Evolutionary conservation across 2,888 invertebrate genomes (phyloP).

Genomic region (Epicampocera succincta): DNA sequence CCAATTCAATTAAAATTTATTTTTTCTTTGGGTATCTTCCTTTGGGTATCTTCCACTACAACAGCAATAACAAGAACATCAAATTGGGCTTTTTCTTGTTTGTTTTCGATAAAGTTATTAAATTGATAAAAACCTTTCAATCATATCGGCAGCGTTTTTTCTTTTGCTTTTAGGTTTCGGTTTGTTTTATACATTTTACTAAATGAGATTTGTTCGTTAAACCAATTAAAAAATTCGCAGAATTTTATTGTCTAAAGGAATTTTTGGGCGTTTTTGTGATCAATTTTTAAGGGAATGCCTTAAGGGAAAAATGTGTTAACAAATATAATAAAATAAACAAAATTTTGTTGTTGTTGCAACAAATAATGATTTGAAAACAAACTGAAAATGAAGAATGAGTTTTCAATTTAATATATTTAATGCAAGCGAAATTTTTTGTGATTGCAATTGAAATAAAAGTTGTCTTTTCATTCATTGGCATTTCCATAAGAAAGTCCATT

Average conservation of each 20-base stretch:
- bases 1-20: background rate
- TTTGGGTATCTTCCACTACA: background rate
- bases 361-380: no score
- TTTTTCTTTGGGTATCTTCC: background rate
- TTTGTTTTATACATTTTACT: background rate
- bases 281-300: constrained; percentile 17
- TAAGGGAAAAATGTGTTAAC: background rate
- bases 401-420: no score
- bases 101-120: constrained; percentile 63
- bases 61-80: background rate
- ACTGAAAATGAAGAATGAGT: no score
- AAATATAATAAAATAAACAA: no score
- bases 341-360: no score
- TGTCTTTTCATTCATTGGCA: no score
- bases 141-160: constrained; percentile 40
- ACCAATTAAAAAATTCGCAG: constrained; percentile 52
- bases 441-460: no score
- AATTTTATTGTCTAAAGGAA: constrained; percentile 5
- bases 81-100: background rate
- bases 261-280: background rate
- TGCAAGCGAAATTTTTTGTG: no score
- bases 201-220: constrained; percentile 5
- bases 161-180: background rate
- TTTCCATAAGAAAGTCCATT: no score
- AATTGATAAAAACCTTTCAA: constrained; percentile 58